phyloP scores from a whole-genome alignment of 2,888 invertebrate species.

The Volucella bombylans region DNA sequence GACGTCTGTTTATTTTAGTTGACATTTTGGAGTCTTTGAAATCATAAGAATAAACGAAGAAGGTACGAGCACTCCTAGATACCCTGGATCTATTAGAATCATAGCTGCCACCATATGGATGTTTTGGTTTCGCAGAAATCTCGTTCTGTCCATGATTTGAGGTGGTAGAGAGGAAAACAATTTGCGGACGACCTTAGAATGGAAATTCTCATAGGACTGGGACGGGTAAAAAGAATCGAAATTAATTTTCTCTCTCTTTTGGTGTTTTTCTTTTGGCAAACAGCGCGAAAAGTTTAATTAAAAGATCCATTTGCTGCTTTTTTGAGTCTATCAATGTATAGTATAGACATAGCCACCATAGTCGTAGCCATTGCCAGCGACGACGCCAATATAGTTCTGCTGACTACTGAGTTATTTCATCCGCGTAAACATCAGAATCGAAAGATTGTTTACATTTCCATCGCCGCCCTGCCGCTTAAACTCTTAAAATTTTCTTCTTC shows the following conservation, averaged over 20 bases:
- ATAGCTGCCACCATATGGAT: no score
- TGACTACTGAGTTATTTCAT: constrained; percentile 64
- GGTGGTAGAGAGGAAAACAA: constrained; percentile 19
- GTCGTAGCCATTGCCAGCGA: neutral
- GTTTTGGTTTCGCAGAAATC: neutral
- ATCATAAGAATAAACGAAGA: neutral
- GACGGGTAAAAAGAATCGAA: constrained; percentile 48
- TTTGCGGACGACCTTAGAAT: constrained; percentile 28
- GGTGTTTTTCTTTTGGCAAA: constrained; percentile 60
- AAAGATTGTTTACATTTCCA: constrained; percentile 71
- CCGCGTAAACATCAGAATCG: constrained; percentile 64
- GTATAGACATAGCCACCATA: no score
- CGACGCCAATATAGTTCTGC: constrained; percentile 5
- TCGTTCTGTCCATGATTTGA: neutral
- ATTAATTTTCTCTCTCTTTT: constrained; percentile 56
- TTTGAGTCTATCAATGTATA: no score
- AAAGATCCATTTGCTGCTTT: constrained; percentile 47
- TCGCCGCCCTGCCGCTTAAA: constrained; percentile 25
- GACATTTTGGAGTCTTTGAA: neutral
- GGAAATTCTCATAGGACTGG: constrained; percentile 4
- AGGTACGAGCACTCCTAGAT: neutral
- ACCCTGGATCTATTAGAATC: no score
- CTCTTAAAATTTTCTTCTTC: constrained; percentile 41
- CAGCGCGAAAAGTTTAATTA: constrained; percentile 68
- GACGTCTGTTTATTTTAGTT: constrained; percentile 12